Evolutionary conservation across 2,888 invertebrate genomes (phyloP).

Genomic region (Philonicus albiceps): DNA sequence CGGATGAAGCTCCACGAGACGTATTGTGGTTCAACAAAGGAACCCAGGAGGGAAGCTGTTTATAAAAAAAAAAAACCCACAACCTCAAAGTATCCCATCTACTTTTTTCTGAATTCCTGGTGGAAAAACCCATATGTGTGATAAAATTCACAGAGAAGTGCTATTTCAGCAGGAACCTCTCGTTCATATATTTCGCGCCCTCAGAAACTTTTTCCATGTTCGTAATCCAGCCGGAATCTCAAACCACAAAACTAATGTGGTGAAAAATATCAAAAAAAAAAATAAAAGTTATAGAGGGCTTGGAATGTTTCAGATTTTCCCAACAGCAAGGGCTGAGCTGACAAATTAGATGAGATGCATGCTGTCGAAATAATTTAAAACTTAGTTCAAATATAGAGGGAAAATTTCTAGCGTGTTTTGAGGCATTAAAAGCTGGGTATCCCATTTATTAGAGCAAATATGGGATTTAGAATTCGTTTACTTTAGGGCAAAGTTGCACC

Average conservation of each 20-base stretch:
- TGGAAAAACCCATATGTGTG: neutral
- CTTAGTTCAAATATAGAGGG: neutral
- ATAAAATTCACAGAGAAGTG: neutral
- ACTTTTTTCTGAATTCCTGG: neutral
- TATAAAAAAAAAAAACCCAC: neutral
- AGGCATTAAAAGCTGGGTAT: neutral
- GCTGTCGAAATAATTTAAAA: neutral
- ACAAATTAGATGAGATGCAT: neutral
- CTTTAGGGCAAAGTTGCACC: neutral
- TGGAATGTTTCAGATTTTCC: neutral
- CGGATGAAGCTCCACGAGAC: neutral
- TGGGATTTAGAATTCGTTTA: neutral
- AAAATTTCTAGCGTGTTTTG: neutral
- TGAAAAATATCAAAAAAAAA: neutral
- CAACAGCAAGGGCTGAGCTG: neutral
- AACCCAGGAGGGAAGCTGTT: neutral
- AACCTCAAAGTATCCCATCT: neutral
- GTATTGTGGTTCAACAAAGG: neutral
- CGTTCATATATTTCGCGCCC: neutral
- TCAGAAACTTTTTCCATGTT: neutral
- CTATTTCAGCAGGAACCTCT: neutral
- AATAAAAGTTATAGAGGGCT: neutral
- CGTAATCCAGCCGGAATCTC: neutral
- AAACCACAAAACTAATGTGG: neutral
- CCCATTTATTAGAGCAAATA: neutral